Evolutionary conservation across 2,113 vertebrate species (phyloP), one percentile per base, ranked within the genome.

Genomic region (Saccopteryx leptura): DNA sequence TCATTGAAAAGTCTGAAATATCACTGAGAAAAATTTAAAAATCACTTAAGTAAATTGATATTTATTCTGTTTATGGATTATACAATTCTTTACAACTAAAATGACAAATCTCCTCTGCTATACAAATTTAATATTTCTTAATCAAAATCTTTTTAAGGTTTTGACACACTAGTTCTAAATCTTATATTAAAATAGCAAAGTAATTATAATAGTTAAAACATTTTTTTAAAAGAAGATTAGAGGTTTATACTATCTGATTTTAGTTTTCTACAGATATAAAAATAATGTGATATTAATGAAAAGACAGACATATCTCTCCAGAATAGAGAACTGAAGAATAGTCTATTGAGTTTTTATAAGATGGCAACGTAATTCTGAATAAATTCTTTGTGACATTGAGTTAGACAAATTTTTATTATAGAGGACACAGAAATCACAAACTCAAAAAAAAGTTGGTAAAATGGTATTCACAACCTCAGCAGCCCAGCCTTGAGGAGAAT

Each of bases 401-500:
- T 50, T 23, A 65, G 50, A 13, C 1, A 66, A 21, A 48, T 31
- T 21, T 84, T 78, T 74, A 50, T 52, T 89, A 69, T 39, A 39
- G 0, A 52, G 6, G 4, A 65, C 18, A 31, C n/a, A 13, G 33
- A n/a, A 92, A 46, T 5, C 26, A 33, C 8, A 84, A 56, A 33
- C 12, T 82, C 24, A 31, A 65, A 82, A 56, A n/a, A 14, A 26
- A 52, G 56, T 19, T 28, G 10, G 39, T 21, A n/a, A 1, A 66
- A 68, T 54, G 7, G 12, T 68, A 23, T n/a, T 56, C 17, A 72
- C 28, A 80, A 63, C 4, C 24, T 28, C 52, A 80, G 39, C 9
- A 0, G 1, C 0, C 0, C 17, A 3, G 39, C 63, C 4, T 33
- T 26, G 13, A 56, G n/a, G 3, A 69, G 12, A 65, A 4, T 24